phyloP scores from a whole-genome alignment of 2,888 invertebrate genomes.

The Salticus scenicus region DNA sequence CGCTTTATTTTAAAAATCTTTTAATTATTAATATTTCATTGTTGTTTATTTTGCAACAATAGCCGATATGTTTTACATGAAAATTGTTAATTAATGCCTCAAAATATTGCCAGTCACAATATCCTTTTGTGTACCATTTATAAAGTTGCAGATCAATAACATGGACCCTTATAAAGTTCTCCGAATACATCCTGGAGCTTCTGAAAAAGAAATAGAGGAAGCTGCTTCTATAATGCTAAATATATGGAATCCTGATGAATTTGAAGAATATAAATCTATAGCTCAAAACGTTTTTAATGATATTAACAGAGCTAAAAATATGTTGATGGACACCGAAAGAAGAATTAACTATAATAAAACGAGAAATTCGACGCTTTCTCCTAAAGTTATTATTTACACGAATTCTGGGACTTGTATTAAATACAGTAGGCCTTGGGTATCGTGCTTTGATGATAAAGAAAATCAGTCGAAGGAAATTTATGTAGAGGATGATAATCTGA shows the following conservation, averaged over 20 bases:
- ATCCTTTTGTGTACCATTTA: no score
- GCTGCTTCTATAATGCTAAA: neutral
- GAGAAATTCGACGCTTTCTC: neutral
- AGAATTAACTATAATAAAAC: constrained; percentile 3
- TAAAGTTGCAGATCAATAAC: no score
- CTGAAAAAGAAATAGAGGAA: constrained; percentile 18
- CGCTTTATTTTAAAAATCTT: no score
- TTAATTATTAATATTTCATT: no score
- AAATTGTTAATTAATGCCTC: no score
- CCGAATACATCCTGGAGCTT: constrained; percentile 17
- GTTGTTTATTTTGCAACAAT: no score
- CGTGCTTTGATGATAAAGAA: neutral
- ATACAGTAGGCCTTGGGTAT: neutral
- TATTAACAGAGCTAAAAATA: constrained; percentile 17
- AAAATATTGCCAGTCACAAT: no score
- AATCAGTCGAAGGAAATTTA: no score
- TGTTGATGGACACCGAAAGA: neutral
- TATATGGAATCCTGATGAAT: constrained; percentile 37
- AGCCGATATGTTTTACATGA: no score
- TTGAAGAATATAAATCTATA: constrained; percentile 22
- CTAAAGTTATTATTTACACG: neutral
- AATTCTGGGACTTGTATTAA: neutral
- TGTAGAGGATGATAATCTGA: no score
- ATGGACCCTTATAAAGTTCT: constrained; percentile 41
- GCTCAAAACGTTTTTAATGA: constrained; percentile 27